phyloP scores from a whole-genome alignment of 2,113 vertebrate species.

The Taurulus bubalis region DNA sequence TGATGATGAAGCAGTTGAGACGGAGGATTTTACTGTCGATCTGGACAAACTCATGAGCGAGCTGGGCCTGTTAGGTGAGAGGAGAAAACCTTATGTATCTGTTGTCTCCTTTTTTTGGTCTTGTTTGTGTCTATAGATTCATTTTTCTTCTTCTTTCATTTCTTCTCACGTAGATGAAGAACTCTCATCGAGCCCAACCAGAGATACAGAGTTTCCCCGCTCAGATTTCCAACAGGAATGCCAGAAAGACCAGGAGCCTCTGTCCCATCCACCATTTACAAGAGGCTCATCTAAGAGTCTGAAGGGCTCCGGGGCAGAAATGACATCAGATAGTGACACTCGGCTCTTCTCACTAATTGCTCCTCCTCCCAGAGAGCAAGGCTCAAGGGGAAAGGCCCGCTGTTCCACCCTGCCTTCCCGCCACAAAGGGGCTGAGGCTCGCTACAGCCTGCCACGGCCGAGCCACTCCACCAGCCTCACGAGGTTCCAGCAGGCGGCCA shows the following conservation, averaged over 20 bases:
- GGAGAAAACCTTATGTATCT: not conserved
- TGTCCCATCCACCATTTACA: slow-evolving; percentile 40
- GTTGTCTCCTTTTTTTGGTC: not conserved
- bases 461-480: slow-evolving; percentile 82
- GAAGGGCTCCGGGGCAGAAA: slow-evolving; percentile 34
- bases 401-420: slow-evolving; percentile 83
- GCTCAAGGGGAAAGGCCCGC: slow-evolving; percentile 69
- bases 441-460: slow-evolving; percentile 69
- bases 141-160: slow-evolving; percentile 2
- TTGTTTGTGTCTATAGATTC: not conserved
- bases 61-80: slow-evolving; percentile 72
- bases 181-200: slow-evolving; percentile 5
- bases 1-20: slow-evolving; percentile 16
- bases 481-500: slow-evolving; percentile 65
- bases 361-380: slow-evolving; percentile 64
- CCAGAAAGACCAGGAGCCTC: slow-evolving; percentile 39
- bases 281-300: slow-evolving; percentile 64
- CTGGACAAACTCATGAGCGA: slow-evolving; percentile 71
- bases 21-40: slow-evolving; percentile 45
- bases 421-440: slow-evolving; percentile 64
- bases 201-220: slow-evolving; percentile 40
- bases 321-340: slow-evolving; percentile 41
- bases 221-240: slow-evolving; percentile 46
- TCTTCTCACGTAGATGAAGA: slow-evolving; percentile 62
- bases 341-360: slow-evolving; percentile 61